phyloP scores from a whole-genome alignment of 2,888 invertebrate species.

The Schizaphis graminum region DNA sequence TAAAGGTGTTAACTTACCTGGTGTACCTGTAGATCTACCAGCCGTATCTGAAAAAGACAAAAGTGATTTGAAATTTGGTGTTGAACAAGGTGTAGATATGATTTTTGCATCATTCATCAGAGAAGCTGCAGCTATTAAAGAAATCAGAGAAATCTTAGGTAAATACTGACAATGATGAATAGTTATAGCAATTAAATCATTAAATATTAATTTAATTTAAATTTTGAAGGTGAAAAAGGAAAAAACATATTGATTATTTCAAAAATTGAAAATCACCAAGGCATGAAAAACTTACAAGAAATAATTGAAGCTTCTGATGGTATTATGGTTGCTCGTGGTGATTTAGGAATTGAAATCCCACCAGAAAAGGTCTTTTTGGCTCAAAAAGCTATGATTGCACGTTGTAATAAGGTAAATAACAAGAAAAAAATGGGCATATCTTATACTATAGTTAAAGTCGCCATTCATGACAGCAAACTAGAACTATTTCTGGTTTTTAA shows the following conservation, averaged over 20 bases:
- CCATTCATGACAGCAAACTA: not conserved
- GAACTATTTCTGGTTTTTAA: not conserved
- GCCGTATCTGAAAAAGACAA: conserved; percentile 98
- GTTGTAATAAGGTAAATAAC: conserved; percentile 84
- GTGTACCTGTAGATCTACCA: conserved; percentile 94
- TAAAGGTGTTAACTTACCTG: conserved; percentile 97
- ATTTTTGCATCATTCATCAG: conserved; percentile 98
- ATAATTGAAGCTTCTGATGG: conserved; percentile 95
- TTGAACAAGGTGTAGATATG: conserved; percentile 93
- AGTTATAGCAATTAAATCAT: not conserved
- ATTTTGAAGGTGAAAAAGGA: conserved; percentile 79
- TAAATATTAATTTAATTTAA: not conserved
- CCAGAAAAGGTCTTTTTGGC: conserved; percentile 97
- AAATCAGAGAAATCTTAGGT: conserved; percentile 87
- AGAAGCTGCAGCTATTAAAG: conserved; percentile 88
- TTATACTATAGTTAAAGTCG: not conserved
- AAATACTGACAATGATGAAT: conserved; percentile 67
- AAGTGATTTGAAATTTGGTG: conserved; percentile 90
- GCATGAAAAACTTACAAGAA: conserved; percentile 92
- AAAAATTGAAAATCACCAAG: conserved; percentile 99
- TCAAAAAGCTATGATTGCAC: conserved; percentile 98
- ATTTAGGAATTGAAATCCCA: conserved; percentile 97
- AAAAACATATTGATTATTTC: conserved; percentile 95
- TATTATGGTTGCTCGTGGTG: conserved; percentile 98
- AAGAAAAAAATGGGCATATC: not conserved